A percentile compares a stretch with the other conserved stretches of the same genome.
Conservation (phyloP, 2,888 invertebrate genomes). For the Apamea epomidion region DNA sequence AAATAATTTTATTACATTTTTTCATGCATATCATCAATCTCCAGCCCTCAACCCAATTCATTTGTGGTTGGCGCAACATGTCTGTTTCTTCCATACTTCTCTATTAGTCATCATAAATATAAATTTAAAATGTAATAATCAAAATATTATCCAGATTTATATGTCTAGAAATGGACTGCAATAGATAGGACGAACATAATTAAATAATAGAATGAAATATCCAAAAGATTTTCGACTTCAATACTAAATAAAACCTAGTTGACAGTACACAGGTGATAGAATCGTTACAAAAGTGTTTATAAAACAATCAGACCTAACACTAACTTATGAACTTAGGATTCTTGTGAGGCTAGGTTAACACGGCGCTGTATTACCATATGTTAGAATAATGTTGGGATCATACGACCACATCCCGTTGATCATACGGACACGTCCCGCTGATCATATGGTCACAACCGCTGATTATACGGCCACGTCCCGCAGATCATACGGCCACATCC, state of each 20-base stretch:
- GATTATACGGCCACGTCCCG: neutral
- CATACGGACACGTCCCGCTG: neutral
- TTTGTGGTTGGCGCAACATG: too few relatives aligned
- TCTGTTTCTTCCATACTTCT: neutral
- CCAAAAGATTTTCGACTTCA: constrained; percentile 36
- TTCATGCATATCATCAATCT: too few relatives aligned
- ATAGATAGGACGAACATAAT: too few relatives aligned
- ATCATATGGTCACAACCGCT: neutral
- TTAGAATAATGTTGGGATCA: neutral
- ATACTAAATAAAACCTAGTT: constrained; percentile 37
- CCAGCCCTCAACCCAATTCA: too few relatives aligned
- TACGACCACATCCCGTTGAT: neutral
- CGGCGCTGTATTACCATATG: neutral
- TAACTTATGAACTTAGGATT: constrained; percentile 44
- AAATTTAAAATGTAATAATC: neutral
- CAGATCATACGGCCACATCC: neutral
- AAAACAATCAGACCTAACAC: constrained; percentile 64
- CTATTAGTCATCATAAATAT: neutral
- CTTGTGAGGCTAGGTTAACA: neutral
- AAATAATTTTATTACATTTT: neutral
- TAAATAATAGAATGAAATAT: neutral
- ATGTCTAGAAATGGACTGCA: neutral
- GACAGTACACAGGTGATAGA: constrained; percentile 61
- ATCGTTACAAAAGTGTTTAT: constrained; percentile 54
- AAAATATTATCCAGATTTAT: neutral